phyloP scores from a whole-genome alignment of 2,797 vertebrate species.

The Xiphorhynchus erythropygius region DNA sequence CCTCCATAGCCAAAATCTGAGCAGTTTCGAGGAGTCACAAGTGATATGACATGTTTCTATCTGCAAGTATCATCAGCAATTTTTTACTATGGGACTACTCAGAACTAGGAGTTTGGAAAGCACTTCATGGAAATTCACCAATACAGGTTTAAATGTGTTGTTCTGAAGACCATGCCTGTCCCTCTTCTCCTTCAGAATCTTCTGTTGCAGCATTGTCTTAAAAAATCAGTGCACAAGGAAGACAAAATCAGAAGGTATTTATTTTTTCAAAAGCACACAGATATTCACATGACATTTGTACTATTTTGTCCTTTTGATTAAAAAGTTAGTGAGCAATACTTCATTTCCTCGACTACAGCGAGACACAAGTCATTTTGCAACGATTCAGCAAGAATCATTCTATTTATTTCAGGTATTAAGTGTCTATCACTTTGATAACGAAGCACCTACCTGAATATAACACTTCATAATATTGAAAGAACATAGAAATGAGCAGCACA shows the following conservation, averaged over 20 bases:
- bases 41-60: not conserved
- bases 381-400: conserved; percentile 10
- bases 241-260: not conserved
- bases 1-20: not conserved
- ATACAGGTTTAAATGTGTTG: not conserved
- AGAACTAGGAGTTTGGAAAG: not conserved
- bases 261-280: not conserved
- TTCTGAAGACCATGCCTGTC: not conserved
- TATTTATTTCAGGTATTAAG: conserved; percentile 62
- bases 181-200: not conserved
- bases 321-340: not conserved
- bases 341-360: not conserved
- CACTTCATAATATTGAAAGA: conserved; percentile 56
- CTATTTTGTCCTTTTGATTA: not conserved
- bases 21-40: not conserved
- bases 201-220: not conserved
- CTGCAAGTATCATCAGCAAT: not conserved
- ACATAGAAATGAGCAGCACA: conserved; percentile 24
- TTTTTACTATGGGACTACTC: not conserved
- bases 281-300: not conserved
- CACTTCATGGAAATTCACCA: not conserved
- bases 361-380: not conserved
- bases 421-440: conserved; percentile 66
- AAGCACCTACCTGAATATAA: conserved; percentile 46
- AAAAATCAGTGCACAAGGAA: not conserved